These are phyloP conservation scores for Achlya flavicornis DNA, from an alignment of 2,888 invertebrate genomes.

Conservation along the genomic window DNA sequence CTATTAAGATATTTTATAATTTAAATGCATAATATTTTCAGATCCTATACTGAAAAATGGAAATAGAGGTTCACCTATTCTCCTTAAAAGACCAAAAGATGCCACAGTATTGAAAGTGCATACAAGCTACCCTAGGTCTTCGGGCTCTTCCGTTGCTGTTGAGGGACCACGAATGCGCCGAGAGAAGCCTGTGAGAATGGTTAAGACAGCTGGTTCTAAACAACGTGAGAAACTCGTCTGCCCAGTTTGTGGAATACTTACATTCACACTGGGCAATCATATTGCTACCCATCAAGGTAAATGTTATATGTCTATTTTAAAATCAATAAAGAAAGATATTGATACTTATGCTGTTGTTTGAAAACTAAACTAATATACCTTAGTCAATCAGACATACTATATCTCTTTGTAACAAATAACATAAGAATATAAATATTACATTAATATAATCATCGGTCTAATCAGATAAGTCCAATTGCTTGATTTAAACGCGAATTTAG, in stretches of 20 bases:
- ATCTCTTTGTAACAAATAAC: too few relatives aligned
- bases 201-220: constrained; percentile 53
- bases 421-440: too few relatives aligned
- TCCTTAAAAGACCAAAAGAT: constrained; percentile 76
- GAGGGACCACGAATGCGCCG: constrained; percentile 31
- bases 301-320: too few relatives aligned
- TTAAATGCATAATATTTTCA: constrained; percentile 32
- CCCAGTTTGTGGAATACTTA: constrained; percentile 79
- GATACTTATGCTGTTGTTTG: too few relatives aligned
- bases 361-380: too few relatives aligned
- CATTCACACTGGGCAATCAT: constrained; percentile 75
- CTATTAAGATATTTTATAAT: background rate
- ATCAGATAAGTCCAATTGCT: too few relatives aligned
- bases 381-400: too few relatives aligned
- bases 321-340: background rate
- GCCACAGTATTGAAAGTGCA: constrained; percentile 72
- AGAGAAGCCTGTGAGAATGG: constrained; percentile 56
- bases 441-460: too few relatives aligned
- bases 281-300: constrained; percentile 79
- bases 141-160: constrained; percentile 24
- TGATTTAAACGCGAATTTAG: too few relatives aligned
- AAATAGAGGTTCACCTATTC: constrained; percentile 69
- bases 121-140: constrained; percentile 49
- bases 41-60: constrained; percentile 79
- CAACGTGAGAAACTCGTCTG: constrained; percentile 78